These are phyloP conservation scores for Lepidurus couesii DNA, from an alignment of 1,140 invertebrate genomes.

Conservation along the genomic window DNA sequence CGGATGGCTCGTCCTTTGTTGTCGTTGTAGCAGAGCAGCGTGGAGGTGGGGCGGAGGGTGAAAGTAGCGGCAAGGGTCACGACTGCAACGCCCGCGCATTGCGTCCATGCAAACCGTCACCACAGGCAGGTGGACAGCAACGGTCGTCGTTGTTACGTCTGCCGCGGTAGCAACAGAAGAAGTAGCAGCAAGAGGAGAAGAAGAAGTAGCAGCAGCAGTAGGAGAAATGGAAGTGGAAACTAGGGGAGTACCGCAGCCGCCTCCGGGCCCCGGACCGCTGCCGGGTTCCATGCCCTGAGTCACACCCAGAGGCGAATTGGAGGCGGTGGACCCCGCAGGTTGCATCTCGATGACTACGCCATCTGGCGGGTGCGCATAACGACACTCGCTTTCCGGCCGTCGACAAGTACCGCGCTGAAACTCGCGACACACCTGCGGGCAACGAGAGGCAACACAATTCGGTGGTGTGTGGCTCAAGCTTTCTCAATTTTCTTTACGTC, in stretches of 20 bases:
- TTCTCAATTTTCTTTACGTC: too few relatives aligned
- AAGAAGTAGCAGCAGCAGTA: not conserved
- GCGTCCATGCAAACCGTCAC: constrained; percentile 98
- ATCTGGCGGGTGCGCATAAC: constrained; percentile 94
- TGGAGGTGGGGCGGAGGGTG: constrained; percentile 96
- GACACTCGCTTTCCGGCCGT: constrained; percentile 90
- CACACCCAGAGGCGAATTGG: constrained; percentile 36
- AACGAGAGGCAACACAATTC: constrained; percentile 1
- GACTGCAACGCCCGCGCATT: constrained; percentile 92
- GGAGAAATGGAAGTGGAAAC: constrained; percentile 18
- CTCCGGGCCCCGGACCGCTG: constrained; percentile 50
- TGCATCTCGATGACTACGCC: constrained; percentile 52
- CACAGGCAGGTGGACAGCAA: constrained; percentile 32
- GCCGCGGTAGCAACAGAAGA: constrained; percentile 20
- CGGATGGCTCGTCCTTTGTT: constrained; percentile 64
- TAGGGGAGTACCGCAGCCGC: not conserved
- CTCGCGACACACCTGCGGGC: constrained; percentile 91
- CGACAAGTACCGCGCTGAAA: constrained; percentile 95
- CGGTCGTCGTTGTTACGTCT: constrained; percentile 9
- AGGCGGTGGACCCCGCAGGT: constrained; percentile 22
- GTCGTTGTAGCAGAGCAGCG: constrained; percentile 57
- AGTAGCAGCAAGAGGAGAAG: constrained; percentile 20
- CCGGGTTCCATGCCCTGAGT: constrained; percentile 81
- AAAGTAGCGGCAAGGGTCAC: constrained; percentile 94
- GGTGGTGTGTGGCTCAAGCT: too few relatives aligned